Percentiles rank a stretch among this genome's conserved stretches.
phyloP scores from a whole-genome alignment of 2,888 invertebrate genomes.

The Tortrix viridana region DNA sequence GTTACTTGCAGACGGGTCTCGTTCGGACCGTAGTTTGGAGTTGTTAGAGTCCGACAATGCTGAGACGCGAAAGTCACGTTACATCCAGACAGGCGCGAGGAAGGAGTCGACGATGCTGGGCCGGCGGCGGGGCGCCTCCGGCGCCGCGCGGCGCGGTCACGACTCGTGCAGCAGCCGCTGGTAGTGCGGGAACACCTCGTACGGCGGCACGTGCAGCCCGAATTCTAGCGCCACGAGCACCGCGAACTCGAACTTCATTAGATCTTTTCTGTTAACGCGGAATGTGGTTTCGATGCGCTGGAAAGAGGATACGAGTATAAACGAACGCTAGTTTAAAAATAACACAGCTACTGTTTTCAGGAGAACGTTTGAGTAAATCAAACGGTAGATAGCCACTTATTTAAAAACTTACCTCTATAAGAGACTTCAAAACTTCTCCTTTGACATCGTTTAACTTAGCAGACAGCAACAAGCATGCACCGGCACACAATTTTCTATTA shows the following conservation, averaged over 20 bases:
- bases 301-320: too few species aligned
- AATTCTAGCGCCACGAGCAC: constrained; percentile 97
- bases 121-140: constrained; percentile 57
- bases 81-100: constrained; percentile 55
- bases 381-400: neutral
- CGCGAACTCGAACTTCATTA: constrained; percentile 96
- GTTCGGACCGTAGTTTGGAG: neutral
- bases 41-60: neutral
- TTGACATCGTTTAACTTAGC: constrained; percentile 99
- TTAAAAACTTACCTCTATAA: constrained; percentile 90
- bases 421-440: constrained; percentile 92
- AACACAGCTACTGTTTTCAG: too few species aligned
- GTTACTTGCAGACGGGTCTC: neutral
- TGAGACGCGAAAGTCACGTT: neutral
- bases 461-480: constrained; percentile 95
- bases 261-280: constrained; percentile 94
- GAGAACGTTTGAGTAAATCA: too few species aligned
- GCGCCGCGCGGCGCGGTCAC: constrained; percentile 84
- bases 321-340: too few species aligned
- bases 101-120: constrained; percentile 39
- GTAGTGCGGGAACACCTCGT: constrained; percentile 97
- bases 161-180: constrained; percentile 96
- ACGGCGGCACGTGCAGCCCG: constrained; percentile 94
- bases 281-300: constrained; percentile 96
- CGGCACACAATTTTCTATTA: constrained; percentile 97